Base-by-base conservation (phyloP, 2,113 vertebrate genomes). In the Silurus glanis region DNA sequence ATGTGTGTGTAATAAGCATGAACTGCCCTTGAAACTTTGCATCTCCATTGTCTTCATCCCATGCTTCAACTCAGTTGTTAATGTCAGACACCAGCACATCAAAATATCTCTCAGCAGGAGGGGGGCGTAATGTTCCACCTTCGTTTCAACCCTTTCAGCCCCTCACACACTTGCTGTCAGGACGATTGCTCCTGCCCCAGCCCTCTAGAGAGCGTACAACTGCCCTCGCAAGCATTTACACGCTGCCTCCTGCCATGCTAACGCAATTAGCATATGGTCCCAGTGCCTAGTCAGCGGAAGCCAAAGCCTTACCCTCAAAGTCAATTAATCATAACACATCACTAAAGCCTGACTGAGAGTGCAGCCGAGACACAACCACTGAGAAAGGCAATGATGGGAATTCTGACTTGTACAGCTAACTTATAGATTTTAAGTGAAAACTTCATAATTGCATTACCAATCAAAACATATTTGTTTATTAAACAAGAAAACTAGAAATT, bases 251-350 rank as follows among this genome's bases (percentile, higher is more conserved):
- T 91, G 93, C 90, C 91, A 90, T 88, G 90, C 91, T 92, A 85
- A 91, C 90, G 93, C 91, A 89, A 88, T 85, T 92, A 93, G 92
- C 93, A 95, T 94, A 93, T 94, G 93, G 92, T 89, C 87, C 83
- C 91, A 92, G 86, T 87, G 91, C 90, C 89, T 90, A 89, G 89
- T 93, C 89, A 88, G 91, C 89, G 91, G 89, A 90, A 87, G 89
- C 91, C 89, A 90, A 80, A 92, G 90, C 92, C 91, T 85, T 78
- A 92, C 91, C 85, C 92, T 94, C 92, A 90, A 89, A 90, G 91
- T 90, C 91, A 91, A 94, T 94, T 94, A 94, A 94, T 94, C 91
- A 92, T 28, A 89, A 82, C 86, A 87, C 84, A 69, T 89, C 84
- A 82, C 51, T 49, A 23, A 64, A 49, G 80, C 69, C 81, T 69